Evolutionary conservation across 1,140 invertebrate species (phyloP), one percentile per base, ranked within the genome.

Genomic region (Drosophila quadrilineata): DNA sequence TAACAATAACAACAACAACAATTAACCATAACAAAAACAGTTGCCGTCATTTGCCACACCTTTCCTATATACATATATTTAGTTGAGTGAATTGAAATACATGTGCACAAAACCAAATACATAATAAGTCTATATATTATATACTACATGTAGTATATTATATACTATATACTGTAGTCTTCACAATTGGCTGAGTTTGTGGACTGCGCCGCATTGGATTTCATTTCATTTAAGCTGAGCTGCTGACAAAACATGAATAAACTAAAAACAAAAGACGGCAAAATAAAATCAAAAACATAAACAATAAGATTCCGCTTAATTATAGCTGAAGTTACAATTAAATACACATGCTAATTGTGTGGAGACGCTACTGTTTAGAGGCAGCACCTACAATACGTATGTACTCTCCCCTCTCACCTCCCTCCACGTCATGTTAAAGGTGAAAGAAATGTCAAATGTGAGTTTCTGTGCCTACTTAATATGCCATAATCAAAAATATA

Each of bases 391-490:
- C n/a, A n/a, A n/a, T n/a, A n/a, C n/a, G n/a, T n/a, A n/a, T n/a
- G n/a, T n/a, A n/a, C n/a, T n/a, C n/a, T n/a, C 36, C 56, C 48
- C 24, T 24, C 24, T 16, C 45, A 33, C 49, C 28, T 31, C 35
- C 50, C 29, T 19, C 10, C 35, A 33, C 29, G 33, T 33, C 50
- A 43, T 45, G 24, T 28, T 49, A 85, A 71, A 82, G 77, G 77
- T 84, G 77, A 84, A 77, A 67, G 77, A 77, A 82, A 82, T 84
- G 77, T 82, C 77, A 82, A 73, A 74, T 29, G 62, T 29, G 31
- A 49, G 8, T 3, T 8, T 2, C 14, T 29, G 12, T 29, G 17
- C 29, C 53, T 63, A 56, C 52, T 36, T 54, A 35, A 57, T 57
- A 57, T 62, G 26, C n/a, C n/a, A 6, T 31, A 14, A 19, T 53